Evolutionary conservation across 2,888 invertebrate genomes (phyloP), one percentile per base, ranked within the genome.

Genomic region (Drepana falcataria): DNA sequence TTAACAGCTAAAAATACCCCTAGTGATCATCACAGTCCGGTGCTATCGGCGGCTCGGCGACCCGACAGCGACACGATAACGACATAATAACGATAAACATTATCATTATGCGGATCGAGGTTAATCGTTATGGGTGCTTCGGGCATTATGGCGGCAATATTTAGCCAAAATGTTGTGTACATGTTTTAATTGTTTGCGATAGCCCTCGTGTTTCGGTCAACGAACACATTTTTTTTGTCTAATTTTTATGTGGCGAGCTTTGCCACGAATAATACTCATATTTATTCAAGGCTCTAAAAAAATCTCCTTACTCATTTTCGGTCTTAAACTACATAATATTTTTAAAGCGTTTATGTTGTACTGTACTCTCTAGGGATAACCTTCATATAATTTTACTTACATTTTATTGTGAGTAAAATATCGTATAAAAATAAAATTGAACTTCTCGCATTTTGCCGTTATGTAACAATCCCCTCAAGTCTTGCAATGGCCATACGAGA

Each of bases 21-120:
- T 44, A 44, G 44, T 9, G 9, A 9, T 44, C 9, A 44, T 3
- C 44, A 44, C 44, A 7, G 44, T 6, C 44, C 44, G 44, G 44
- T 44, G 6, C 9, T 44, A 44, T 44, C 44, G 44, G 44, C 44
- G 6, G 44, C 9, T 6, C 40, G 44, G 44, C 44, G 47, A 35
- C 48, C 35, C 35, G 7, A 35, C 47, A 47, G 34, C 48, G 60
- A 55, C 55, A 60, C 47, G 58, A 62, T 65, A 65, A 61, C 59
- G 64, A 62, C 44, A 53, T 59, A 56, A 64, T 68, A 60, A 68
- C 59, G 49, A 57, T 64, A 49, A 58, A 55, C 57, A 58, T 64
- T 66, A 56, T 58, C 59, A 53, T 61, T 60, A 55, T 49, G 55
- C 55, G 44, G 9, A 9, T 1, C 44, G 44, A 44, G 44, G 44